Percentiles rank a stretch among this genome's conserved stretches.
Conservation (phyloP, 2,888 invertebrate species). For the Athalia rosae region DNA sequence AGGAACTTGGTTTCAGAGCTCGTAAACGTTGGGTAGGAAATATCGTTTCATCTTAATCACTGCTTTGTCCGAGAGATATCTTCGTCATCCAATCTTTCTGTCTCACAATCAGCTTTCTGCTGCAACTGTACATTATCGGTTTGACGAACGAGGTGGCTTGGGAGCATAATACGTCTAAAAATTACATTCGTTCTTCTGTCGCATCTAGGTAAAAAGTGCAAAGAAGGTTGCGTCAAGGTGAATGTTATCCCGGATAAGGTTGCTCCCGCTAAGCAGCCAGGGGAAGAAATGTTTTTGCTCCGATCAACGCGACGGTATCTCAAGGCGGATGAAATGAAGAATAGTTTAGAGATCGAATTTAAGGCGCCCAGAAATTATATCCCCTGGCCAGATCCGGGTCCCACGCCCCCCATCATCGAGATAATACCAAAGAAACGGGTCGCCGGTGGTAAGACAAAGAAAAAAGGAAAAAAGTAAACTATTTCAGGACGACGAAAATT, state of each 20-base stretch:
- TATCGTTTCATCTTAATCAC: constrained; percentile 33
- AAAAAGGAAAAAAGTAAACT: constrained; percentile 35
- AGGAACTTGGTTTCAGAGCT: constrained; percentile 30
- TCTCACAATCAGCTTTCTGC: background rate
- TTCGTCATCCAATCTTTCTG: constrained; percentile 37
- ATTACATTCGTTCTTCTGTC: background rate
- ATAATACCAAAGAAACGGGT: constrained; percentile 49
- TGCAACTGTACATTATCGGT: background rate
- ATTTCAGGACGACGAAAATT: background rate
- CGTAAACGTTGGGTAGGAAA: constrained; percentile 30
- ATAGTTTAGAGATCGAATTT: constrained; percentile 63
- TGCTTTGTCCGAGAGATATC: constrained; percentile 34
- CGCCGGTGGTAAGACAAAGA: constrained; percentile 38
- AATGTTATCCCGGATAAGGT: constrained; percentile 56
- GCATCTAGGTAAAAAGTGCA: constrained; percentile 53
- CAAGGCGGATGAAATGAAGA: constrained; percentile 54
- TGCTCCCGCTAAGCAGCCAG: constrained; percentile 56
- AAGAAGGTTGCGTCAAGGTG: constrained; percentile 57
- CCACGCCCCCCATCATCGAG: constrained; percentile 55
- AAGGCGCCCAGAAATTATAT: constrained; percentile 64
- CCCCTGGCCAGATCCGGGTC: constrained; percentile 57
- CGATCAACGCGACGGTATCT: constrained; percentile 55
- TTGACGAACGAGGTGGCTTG: background rate
- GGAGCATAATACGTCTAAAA: no score
- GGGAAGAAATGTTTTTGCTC: constrained; percentile 61